Evolutionary conservation across 2,888 invertebrate species (phyloP).

Genomic region (Aphodius sticticus): DNA sequence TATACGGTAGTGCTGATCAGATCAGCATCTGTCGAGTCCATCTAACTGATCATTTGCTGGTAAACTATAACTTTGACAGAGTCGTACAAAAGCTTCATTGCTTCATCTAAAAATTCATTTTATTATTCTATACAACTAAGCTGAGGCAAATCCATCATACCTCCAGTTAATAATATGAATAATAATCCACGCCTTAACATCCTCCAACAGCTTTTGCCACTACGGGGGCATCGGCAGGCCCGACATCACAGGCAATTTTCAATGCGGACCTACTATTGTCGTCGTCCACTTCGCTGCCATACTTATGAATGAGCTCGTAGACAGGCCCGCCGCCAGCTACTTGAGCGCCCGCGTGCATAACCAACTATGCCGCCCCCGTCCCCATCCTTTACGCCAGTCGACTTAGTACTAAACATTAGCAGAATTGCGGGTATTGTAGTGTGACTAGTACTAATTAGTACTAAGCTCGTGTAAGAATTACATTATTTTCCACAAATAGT

Average conservation of each 20-base stretch:
- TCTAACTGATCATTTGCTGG: slow-evolving; percentile 78
- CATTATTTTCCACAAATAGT: no score
- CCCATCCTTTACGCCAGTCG: no score
- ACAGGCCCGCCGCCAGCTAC: slow-evolving; percentile 67
- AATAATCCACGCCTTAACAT: no score
- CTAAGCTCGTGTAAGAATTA: no score
- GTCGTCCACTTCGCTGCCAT: slow-evolving; percentile 68
- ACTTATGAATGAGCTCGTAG: slow-evolving; percentile 76
- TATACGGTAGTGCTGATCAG: slow-evolving; percentile 83
- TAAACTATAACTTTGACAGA: slow-evolving; percentile 78
- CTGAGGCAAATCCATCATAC: slow-evolving; percentile 58
- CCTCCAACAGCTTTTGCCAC: no score
- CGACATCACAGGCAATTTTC: slow-evolving; percentile 87
- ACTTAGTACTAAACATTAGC: no score
- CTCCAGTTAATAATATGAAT: slow-evolving; percentile 75
- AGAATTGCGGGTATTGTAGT: no score
- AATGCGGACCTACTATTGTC: slow-evolving; percentile 74
- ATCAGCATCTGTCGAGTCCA: slow-evolving; percentile 76
- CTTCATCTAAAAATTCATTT: slow-evolving; percentile 70
- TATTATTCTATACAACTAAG: neutral
- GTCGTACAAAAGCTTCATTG: slow-evolving; percentile 85
- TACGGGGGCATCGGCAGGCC: slow-evolving; percentile 65
- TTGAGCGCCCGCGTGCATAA: no score
- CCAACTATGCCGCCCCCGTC: no score
- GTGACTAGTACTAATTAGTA: no score